Evolutionary conservation across 2,797 vertebrate genomes (phyloP).

Genomic region (Manis crassicaudata): DNA sequence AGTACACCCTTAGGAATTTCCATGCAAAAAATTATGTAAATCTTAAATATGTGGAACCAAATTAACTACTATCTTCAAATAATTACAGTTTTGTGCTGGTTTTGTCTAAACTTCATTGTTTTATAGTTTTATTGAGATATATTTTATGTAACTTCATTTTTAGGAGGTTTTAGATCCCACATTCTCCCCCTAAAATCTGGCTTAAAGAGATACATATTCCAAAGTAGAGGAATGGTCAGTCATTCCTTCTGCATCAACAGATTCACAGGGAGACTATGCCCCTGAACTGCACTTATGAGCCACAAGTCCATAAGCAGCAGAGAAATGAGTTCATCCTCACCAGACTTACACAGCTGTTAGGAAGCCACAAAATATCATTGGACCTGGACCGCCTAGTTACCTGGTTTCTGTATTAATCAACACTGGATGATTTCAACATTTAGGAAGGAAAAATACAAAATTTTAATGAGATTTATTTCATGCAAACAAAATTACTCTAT

Average conservation of each 20-base stretch:
- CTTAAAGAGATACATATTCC: too few species aligned
- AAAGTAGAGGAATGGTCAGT: fast-evolving
- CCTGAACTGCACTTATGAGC: not conserved
- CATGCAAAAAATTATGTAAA: constrained; percentile 41
- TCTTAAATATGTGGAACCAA: not conserved
- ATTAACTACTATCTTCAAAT: not conserved
- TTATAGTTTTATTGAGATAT: not conserved
- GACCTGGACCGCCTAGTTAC: not conserved
- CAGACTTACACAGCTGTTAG: too few species aligned
- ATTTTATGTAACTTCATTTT: not conserved
- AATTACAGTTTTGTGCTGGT: not conserved
- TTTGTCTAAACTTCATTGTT: not conserved
- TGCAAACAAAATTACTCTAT: not conserved
- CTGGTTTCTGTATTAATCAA: not conserved
- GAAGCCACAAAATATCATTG: not conserved
- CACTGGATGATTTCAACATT: not conserved
- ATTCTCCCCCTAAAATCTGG: not conserved
- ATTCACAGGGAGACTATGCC: fast-evolving
- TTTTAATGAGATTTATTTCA: not conserved
- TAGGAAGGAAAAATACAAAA: not conserved
- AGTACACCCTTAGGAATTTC: not conserved
- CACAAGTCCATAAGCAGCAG: not conserved
- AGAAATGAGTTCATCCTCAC: not conserved
- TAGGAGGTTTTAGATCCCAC: not conserved
- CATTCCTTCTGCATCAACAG: fast-evolving